These are phyloP conservation scores for Gymnobelideus leadbeateri DNA, from an alignment of 2,113 vertebrate species.

Conservation along the genomic window DNA sequence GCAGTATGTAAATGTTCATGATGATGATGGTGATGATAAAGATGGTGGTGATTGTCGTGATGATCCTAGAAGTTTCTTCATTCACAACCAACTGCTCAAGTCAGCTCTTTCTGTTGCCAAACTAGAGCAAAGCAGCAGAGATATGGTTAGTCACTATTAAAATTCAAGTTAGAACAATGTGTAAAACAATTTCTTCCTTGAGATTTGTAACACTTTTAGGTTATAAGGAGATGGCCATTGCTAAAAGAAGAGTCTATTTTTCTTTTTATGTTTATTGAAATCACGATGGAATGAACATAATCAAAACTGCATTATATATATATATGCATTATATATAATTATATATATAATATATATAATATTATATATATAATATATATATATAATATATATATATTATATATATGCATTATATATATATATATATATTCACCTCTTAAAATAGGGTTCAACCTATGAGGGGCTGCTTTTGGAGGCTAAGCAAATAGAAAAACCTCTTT, in stretches of 20 bases:
- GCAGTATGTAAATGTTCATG: neutral
- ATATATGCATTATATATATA: no score
- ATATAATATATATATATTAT: no score
- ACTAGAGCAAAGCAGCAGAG: neutral
- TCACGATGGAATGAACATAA: neutral
- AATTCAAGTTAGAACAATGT: neutral
- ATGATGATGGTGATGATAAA: neutral
- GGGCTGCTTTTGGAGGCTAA: neutral
- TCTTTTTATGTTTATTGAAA: neutral
- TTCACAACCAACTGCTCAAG: neutral
- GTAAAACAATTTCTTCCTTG: neutral
- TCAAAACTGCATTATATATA: neutral
- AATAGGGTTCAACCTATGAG: neutral
- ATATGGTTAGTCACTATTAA: neutral
- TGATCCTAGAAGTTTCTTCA: neutral
- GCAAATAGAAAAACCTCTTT: neutral
- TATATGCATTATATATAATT: no score
- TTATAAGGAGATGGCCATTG: neutral
- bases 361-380: no score
- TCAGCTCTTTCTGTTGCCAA: neutral
- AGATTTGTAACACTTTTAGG: neutral
- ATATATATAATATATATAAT: no score
- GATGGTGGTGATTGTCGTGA: neutral
- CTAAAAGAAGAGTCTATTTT: neutral
- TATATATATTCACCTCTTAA: neutral